These are phyloP conservation scores for Vipera ursinii DNA, from an alignment of 2,797 vertebrate genomes.

Conservation along the genomic window DNA sequence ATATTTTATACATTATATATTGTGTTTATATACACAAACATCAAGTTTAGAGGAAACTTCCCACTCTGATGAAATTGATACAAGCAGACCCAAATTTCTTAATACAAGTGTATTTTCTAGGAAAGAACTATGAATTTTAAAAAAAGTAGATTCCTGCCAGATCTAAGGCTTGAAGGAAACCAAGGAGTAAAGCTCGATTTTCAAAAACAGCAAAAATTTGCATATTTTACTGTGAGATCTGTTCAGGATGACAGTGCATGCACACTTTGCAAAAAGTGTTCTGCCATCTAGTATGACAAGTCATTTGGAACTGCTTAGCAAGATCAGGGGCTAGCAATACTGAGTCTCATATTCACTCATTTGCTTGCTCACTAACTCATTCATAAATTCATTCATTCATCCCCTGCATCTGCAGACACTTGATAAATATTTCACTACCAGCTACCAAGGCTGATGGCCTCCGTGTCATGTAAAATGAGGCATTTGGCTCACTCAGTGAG, in stretches of 20 bases:
- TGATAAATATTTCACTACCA: background rate
- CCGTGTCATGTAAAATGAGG: background rate
- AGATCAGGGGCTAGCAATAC: slow-evolving; percentile 6
- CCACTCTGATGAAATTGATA: background rate
- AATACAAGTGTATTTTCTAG: background rate
- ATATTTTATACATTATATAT: background rate
- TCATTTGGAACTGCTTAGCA: background rate
- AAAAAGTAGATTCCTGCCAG: background rate
- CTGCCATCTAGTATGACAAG: background rate
- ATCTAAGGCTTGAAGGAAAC: background rate
- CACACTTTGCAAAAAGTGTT: background rate
- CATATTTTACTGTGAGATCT: fast-evolving
- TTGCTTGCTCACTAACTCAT: background rate
- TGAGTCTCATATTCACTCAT: background rate
- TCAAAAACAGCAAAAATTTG: fast-evolving
- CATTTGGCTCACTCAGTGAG: background rate
- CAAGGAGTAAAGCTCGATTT: background rate
- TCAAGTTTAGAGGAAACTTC: background rate
- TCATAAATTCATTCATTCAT: background rate
- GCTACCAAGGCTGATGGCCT: background rate
- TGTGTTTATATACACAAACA: background rate
- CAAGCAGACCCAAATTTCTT: background rate
- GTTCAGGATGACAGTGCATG: background rate
- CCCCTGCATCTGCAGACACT: background rate
- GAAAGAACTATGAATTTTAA: background rate